Percentiles rank a stretch among this genome's conserved stretches.
These are phyloP conservation scores for Drosophila setosimentum DNA, from an alignment of 2,888 invertebrate species.

Conservation along the genomic window DNA sequence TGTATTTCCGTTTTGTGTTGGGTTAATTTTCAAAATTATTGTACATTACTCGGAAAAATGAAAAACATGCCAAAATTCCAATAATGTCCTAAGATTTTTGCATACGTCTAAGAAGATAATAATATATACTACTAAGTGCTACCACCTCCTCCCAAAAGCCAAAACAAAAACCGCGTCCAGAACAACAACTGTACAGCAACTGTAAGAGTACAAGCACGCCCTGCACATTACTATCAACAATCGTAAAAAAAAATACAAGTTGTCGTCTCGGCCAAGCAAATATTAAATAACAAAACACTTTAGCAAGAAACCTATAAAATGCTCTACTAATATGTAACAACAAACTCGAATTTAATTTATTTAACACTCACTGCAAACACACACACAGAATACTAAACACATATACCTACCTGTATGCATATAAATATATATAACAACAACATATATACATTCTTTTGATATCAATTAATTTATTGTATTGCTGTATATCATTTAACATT, in stretches of 20 bases:
- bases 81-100: slow-evolving; percentile 38
- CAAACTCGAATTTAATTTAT: slow-evolving; percentile 25
- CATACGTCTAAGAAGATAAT: slow-evolving; percentile 46
- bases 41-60: slow-evolving; percentile 36
- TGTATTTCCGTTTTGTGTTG: slow-evolving; percentile 53
- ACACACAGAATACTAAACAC: slow-evolving; percentile 41
- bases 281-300: slow-evolving; percentile 12
- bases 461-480: slow-evolving; percentile 48
- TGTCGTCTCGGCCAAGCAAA: slow-evolving; percentile 34
- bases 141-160: slow-evolving; percentile 21
- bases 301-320: slow-evolving; percentile 26
- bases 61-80: slow-evolving; percentile 44
- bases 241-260: slow-evolving; percentile 1
- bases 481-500: slow-evolving; percentile 57
- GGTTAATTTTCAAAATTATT: slow-evolving; percentile 57
- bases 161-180: slow-evolving; percentile 34
- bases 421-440: slow-evolving; percentile 35
- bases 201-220: slow-evolving; percentile 55
- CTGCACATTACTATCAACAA: slow-evolving; percentile 40
- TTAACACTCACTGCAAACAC: slow-evolving; percentile 21
- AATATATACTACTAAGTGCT: slow-evolving; percentile 39
- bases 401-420: slow-evolving; percentile 46
- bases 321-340: slow-evolving; percentile 45
- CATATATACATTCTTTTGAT: slow-evolving; percentile 30
- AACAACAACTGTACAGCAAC: slow-evolving; percentile 51